Evolutionary conservation across 2,888 invertebrate species (phyloP).

Genomic region (Caenorhabditis zanzibari): DNA sequence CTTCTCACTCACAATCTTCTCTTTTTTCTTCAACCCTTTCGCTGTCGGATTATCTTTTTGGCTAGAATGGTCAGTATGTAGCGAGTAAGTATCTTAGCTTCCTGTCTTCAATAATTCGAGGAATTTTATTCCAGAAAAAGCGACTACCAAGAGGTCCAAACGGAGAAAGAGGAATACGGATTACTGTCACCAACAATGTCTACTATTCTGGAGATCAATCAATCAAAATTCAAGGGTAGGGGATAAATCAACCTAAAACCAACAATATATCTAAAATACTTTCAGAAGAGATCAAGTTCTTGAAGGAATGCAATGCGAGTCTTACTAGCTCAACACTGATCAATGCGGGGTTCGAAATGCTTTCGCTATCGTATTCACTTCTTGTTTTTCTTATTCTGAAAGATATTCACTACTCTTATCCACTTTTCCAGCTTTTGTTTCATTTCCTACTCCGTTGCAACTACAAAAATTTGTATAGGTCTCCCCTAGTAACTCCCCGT

Average conservation of each 20-base stretch:
- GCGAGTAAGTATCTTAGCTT: neutral
- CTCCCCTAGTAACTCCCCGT: neutral
- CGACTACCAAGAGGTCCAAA: neutral
- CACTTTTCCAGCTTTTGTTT: neutral
- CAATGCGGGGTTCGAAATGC: constrained; percentile 19
- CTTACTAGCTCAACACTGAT: constrained; percentile 20
- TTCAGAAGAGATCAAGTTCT: constrained; percentile 31
- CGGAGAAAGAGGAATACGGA: neutral
- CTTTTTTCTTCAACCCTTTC: neutral
- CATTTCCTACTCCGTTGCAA: constrained; percentile 15
- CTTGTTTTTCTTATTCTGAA: constrained; percentile 4
- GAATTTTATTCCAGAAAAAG: neutral
- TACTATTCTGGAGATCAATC: constrained; percentile 17
- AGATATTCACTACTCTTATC: constrained; percentile 4
- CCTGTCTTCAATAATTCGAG: neutral
- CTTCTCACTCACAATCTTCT: neutral
- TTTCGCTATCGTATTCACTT: constrained; percentile 5
- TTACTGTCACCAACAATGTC: constrained; percentile 31
- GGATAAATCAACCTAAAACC: neutral
- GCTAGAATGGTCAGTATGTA: constrained; percentile 1
- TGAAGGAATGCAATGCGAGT: constrained; percentile 25
- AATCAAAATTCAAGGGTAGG: constrained; percentile 10
- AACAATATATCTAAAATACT: neutral
- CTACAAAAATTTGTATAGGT: neutral
- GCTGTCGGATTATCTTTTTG: neutral